phyloP scores from a whole-genome alignment of 2,888 invertebrate species.

The Aleiodes alternator region DNA sequence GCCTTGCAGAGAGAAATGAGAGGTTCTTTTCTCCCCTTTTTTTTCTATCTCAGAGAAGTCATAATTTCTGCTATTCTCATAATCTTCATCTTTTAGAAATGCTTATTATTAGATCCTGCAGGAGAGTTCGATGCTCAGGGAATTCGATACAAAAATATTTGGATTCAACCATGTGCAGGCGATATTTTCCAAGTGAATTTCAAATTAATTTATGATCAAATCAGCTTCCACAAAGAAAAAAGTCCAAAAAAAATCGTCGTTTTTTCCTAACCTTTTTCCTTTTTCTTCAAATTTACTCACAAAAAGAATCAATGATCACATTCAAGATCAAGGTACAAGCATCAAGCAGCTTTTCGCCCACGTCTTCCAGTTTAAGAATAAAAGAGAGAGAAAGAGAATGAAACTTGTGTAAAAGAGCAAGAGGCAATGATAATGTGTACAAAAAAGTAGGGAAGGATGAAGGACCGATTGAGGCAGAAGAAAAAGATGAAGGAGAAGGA shows the following conservation, averaged over 20 bases:
- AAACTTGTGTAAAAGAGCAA: constrained; percentile 4
- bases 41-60: not conserved
- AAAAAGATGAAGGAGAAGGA: constrained; percentile 25
- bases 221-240: too few relatives aligned
- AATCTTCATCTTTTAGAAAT: too few relatives aligned
- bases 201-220: too few relatives aligned
- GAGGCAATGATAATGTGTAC: constrained; percentile 9
- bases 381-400: constrained; percentile 4
- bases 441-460: constrained; percentile 25
- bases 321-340: constrained; percentile 23
- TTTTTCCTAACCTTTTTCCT: not conserved
- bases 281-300: too few relatives aligned
- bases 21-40: not conserved
- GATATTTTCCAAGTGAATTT: too few relatives aligned
- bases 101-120: too few relatives aligned
- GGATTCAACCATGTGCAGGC: too few relatives aligned
- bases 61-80: not conserved
- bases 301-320: constrained; percentile 5
- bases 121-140: too few relatives aligned
- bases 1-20: constrained; percentile 34
- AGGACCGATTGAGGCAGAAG: constrained; percentile 29
- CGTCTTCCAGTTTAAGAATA: constrained; percentile 10
- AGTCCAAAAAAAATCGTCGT: too few relatives aligned
- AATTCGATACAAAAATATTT: too few relatives aligned
- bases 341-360: constrained; percentile 30